Conservation (phyloP, 2,113 vertebrate genomes). For the Microtus oregoni region DNA sequence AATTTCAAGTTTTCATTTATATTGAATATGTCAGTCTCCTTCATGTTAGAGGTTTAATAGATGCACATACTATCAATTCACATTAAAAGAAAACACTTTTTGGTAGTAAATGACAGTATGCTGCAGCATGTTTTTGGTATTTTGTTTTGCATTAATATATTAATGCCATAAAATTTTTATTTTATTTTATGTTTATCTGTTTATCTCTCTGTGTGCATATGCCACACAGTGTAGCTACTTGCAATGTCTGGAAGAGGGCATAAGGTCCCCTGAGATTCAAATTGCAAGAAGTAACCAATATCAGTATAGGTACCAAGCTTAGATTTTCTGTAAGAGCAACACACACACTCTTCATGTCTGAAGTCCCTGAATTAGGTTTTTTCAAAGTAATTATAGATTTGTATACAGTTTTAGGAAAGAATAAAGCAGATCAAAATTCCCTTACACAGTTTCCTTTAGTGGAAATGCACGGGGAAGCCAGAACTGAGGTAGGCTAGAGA, state of each 20-base stretch:
- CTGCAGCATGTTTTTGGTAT: not conserved
- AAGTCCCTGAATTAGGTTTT: not conserved
- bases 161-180: not conserved
- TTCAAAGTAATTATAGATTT: not conserved
- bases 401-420: not conserved
- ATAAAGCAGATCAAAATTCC: not conserved
- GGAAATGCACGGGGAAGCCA: not conserved
- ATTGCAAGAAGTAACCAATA: not conserved
- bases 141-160: not conserved
- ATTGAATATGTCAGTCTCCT: not conserved
- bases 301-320: not conserved
- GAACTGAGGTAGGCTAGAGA: not conserved
- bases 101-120: not conserved
- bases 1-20: not conserved
- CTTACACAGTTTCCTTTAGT: not conserved
- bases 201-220: not conserved
- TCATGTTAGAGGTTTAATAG: not conserved
- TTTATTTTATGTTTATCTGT: not conserved
- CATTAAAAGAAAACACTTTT: not conserved
- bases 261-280: too few species aligned
- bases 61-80: not conserved
- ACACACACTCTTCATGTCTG: not conserved
- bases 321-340: not conserved
- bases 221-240: not conserved
- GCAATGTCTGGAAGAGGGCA: too few species aligned